A percentile compares a stretch with the other conserved stretches of the same genome.
Evolutionary conservation across 1,140 invertebrate genomes (phyloP).

Genomic region (Procambarus virginalis): DNA sequence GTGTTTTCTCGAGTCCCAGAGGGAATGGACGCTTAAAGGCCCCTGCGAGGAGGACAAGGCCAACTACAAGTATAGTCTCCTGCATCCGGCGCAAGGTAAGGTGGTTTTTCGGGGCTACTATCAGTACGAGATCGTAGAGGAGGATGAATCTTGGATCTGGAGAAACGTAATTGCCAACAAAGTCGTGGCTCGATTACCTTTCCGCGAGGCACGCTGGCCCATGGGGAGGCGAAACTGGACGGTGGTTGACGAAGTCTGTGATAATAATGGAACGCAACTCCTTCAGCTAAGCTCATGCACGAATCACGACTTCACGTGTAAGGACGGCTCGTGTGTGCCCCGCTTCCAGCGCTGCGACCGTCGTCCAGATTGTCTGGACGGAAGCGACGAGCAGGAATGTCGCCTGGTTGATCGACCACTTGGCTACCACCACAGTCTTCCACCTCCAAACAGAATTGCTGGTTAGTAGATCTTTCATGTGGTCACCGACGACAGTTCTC

Average conservation of each 20-base stretch:
- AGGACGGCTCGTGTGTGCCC: conserved; percentile 74
- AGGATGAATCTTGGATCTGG: conserved; percentile 27
- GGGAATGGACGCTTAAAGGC: conserved; percentile 49
- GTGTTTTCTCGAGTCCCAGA: conserved; percentile 42
- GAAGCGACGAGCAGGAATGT: conserved; percentile 75
- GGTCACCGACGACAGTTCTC: too few species aligned
- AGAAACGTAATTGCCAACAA: conserved; percentile 71
- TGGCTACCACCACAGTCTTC: conserved; percentile 59
- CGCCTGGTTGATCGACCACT: conserved; percentile 25
- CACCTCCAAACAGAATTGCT: conserved; percentile 18
- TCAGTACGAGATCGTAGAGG: conserved; percentile 55
- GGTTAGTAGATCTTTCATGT: not conserved
- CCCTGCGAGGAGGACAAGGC: conserved; percentile 59
- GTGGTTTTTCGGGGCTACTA: conserved; percentile 59
- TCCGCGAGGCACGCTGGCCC: conserved; percentile 73
- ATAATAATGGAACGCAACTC: conserved; percentile 28
- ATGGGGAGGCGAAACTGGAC: conserved; percentile 73
- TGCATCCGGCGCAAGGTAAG: conserved; percentile 29
- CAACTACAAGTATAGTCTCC: conserved; percentile 58
- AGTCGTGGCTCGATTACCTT: conserved; percentile 74
- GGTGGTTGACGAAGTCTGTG: conserved; percentile 75
- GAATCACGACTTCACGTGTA: conserved; percentile 72
- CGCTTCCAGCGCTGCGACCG: conserved; percentile 73
- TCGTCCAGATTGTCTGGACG: conserved; percentile 73
- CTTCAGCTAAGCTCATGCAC: conserved; percentile 53